phyloP scores from a whole-genome alignment of 2,113 vertebrate species.

The Notiomystis cincta region DNA sequence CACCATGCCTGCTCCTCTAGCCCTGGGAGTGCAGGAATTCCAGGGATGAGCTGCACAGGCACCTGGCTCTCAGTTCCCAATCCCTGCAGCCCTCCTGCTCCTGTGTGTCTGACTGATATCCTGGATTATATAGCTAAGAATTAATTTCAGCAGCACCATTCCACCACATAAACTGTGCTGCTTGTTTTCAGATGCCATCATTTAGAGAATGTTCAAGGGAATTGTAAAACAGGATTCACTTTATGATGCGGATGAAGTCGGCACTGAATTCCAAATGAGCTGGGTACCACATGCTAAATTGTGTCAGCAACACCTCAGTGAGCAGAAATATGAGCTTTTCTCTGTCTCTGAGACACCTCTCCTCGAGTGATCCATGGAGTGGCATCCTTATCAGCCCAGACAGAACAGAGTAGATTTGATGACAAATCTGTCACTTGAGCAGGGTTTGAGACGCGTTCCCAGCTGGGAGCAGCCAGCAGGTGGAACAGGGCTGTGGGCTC shows the following conservation, averaged over 20 bases:
- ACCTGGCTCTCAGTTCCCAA: background rate
- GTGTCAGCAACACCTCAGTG: slow-evolving; percentile 59
- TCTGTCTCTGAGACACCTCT: slow-evolving; percentile 23
- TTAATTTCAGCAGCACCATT: slow-evolving; percentile 26
- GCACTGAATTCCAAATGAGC: slow-evolving; percentile 44
- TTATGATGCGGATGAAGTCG: slow-evolving; percentile 30
- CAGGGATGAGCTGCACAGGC: background rate
- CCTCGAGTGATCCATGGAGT: slow-evolving; percentile 36
- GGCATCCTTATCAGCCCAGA: slow-evolving; percentile 43
- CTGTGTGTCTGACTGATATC: background rate
- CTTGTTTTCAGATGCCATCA: slow-evolving; percentile 63
- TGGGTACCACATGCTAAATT: slow-evolving; percentile 24
- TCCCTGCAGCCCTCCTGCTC: background rate
- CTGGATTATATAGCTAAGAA: background rate
- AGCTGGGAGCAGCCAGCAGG: background rate
- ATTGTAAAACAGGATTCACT: slow-evolving; percentile 60
- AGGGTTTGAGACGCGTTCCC: background rate
- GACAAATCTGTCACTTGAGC: slow-evolving; percentile 31
- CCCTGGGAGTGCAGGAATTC: background rate
- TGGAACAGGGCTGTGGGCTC: background rate
- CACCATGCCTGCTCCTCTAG: accelerated
- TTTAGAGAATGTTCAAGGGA: slow-evolving; percentile 61
- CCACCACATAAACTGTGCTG: background rate
- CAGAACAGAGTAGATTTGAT: background rate
- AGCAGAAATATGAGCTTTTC: slow-evolving; percentile 51